Evolutionary conservation across 2,113 vertebrate genomes (phyloP).

Genomic region (Microcebus tavaratra): DNA sequence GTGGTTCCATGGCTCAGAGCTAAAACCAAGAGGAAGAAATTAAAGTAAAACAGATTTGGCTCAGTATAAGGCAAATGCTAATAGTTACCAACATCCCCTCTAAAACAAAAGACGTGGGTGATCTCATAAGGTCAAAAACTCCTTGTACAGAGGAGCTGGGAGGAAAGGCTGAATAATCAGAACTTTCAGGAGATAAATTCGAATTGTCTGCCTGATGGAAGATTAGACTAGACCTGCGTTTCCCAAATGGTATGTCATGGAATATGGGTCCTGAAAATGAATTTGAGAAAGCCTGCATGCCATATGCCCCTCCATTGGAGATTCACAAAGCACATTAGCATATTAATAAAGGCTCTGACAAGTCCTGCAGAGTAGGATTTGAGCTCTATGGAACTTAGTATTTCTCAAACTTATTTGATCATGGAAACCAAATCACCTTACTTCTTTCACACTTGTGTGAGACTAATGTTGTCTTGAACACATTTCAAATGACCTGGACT

Average conservation of each 20-base stretch:
- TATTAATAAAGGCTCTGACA: background rate
- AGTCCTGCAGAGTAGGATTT: background rate
- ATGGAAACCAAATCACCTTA: background rate
- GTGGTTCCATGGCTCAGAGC: background rate
- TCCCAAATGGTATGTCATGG: background rate
- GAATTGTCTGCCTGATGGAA: background rate
- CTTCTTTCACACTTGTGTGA: background rate
- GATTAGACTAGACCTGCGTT: background rate
- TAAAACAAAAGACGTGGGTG: background rate
- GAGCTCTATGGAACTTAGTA: background rate
- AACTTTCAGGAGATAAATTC: background rate
- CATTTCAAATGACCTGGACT: background rate
- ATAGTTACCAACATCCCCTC: background rate
- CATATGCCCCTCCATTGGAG: background rate
- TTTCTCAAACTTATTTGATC: background rate
- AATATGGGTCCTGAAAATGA: background rate
- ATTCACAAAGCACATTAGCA: background rate
- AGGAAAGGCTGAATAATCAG: background rate
- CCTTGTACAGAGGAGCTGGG: background rate
- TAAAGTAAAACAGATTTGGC: background rate
- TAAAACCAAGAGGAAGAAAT: background rate
- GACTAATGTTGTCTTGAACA: background rate
- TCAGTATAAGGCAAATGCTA: background rate
- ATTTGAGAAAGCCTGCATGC: background rate
- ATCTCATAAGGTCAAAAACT: background rate